Base-by-base conservation (phyloP, 2,797 vertebrate genomes). In the Meriones psammophilus region DNA sequence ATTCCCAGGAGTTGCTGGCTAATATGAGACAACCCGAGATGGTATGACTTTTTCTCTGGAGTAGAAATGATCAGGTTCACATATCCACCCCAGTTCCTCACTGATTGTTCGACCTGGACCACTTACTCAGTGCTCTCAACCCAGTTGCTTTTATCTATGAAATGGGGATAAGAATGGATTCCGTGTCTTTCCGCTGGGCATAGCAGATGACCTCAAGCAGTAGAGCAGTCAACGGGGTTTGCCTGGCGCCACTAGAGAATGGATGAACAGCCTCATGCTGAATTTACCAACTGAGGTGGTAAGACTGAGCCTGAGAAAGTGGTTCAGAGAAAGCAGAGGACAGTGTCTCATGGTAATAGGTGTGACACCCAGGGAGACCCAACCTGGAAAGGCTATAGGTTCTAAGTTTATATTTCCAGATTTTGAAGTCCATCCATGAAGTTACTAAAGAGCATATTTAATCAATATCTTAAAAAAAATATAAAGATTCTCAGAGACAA, bases 401-500 rank as follows among this genome's bases (percentile, higher is more conserved):
- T 95, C 88, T 83, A 28, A 64, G 79, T 94, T 97, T 96, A 42
- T 30, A 33, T 39, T 42, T 4, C 33, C 39, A 2, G 8, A 33
- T 30, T 78, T 36, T 28, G 30, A 66, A 54, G 60, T 15, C 22
- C 10, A 33, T n/a, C 22, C 7, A 28, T 66, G 24, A 66, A 84
- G 54, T 85, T 85, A 30, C n/a, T 30, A 68, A 33, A 22, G 62
- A 50, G 30, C 2, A 68, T 50, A n/a, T 22, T 15, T 68, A 50
- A 68, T 68, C 62, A 68, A 15, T 50, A 68, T 50, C 46, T 50
- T 50, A 50, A 85, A 85, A 85, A 85, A 39, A 18, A 85, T n/a
- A n/a, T 50, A 15, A 85, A 68, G 30, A 6, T 22, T 97, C 86
- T 95, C 88, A 73, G 68, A 91, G 94, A 92, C 96, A 97, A 95